A percentile compares a stretch with the other conserved stretches of the same genome.
phyloP scores from a whole-genome alignment of 2,797 vertebrate species.

The Sitta carolinensis region DNA sequence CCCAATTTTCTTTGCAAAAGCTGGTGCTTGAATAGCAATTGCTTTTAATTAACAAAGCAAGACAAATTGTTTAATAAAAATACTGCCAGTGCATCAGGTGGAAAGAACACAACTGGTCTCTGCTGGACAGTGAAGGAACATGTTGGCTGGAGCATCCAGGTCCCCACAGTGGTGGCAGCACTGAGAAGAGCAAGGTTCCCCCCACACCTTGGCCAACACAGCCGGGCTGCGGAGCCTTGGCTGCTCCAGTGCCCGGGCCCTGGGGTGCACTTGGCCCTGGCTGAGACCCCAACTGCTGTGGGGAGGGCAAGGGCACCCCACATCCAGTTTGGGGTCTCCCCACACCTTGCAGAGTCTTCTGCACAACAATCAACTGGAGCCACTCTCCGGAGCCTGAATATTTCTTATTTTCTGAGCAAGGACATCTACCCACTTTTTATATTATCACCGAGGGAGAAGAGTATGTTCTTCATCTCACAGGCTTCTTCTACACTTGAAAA shows the following conservation, averaged over 20 bases:
- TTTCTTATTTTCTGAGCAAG: neutral
- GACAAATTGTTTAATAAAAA: neutral
- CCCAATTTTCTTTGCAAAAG: neutral
- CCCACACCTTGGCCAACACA: rapidly evolving
- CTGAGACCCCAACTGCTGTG: rapidly evolving
- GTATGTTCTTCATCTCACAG: neutral
- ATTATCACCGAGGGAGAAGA: neutral
- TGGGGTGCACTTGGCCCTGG: rapidly evolving
- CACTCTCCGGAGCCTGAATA: neutral
- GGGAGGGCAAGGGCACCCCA: neutral
- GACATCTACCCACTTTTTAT: neutral
- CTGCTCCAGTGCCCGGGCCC: neutral
- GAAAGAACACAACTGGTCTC: neutral
- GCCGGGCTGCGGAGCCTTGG: neutral
- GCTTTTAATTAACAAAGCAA: slow-evolving; percentile 7
- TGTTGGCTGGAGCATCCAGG: rapidly evolving
- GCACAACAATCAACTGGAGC: neutral
- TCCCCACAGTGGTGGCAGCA: neutral
- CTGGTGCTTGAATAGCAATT: neutral
- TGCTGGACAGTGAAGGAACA: rapidly evolving
- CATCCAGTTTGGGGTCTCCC: neutral
- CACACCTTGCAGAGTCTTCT: neutral
- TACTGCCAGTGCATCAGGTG: neutral
- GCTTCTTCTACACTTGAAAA: slow-evolving; percentile 28
- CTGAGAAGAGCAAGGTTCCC: neutral